These are phyloP conservation scores for Procapra przewalskii DNA, from an alignment of 2,113 vertebrate genomes.

Conservation along the genomic window DNA sequence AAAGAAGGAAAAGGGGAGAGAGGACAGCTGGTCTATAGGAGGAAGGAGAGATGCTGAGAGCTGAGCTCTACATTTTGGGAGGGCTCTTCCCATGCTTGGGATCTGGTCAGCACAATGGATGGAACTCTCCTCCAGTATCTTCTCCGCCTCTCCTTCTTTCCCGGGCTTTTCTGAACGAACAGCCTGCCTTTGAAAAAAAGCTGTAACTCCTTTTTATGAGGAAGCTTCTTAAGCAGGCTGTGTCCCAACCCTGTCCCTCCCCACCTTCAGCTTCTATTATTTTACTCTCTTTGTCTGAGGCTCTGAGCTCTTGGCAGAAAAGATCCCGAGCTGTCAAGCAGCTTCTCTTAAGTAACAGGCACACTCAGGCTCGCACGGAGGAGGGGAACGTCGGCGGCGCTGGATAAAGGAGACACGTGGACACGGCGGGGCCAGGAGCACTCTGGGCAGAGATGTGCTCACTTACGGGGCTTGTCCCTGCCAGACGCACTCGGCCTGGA, in stretches of 20 bases:
- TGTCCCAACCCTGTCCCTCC: not conserved
- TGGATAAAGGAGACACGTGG: not conserved
- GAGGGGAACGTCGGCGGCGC: not conserved
- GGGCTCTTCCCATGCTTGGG: not conserved
- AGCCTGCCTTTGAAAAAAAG: not conserved
- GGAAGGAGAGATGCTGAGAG: not conserved
- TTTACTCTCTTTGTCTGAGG: conserved; percentile 31
- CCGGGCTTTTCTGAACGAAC: not conserved
- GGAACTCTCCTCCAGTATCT: not conserved
- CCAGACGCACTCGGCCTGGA: fast-evolving
- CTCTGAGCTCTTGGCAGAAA: not conserved
- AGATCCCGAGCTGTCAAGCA: not conserved
- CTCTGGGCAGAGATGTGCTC: not conserved
- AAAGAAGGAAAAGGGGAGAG: not conserved
- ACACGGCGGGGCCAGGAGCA: not conserved
- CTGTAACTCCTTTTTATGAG: not conserved
- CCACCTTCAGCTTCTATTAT: not conserved
- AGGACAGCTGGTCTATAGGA: not conserved
- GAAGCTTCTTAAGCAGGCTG: not conserved
- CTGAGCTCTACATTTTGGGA: not conserved
- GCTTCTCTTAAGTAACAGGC: not conserved
- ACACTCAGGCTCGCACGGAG: not conserved
- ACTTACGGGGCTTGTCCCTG: not conserved
- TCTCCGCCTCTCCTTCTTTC: not conserved
- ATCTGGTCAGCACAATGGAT: not conserved